phyloP scores from a whole-genome alignment of 2,113 vertebrate genomes.

The Calcarius ornatus region DNA sequence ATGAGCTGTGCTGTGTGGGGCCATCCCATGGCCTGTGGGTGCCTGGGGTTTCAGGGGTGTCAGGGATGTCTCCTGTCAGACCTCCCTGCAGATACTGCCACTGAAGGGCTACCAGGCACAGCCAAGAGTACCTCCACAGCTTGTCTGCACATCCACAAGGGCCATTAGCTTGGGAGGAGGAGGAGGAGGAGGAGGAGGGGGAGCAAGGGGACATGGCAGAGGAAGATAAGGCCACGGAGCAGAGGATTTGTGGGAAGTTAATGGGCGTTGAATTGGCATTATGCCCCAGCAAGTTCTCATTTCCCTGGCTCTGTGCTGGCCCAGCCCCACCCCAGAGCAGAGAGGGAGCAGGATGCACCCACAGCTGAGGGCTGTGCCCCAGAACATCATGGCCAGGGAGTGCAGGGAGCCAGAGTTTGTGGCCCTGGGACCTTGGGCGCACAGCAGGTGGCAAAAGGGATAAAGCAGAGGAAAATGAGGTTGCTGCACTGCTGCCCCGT shows the following conservation, averaged over 20 bases:
- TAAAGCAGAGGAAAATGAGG: neutral
- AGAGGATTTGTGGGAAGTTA: neutral
- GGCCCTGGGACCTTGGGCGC: neutral
- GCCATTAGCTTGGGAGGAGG: neutral
- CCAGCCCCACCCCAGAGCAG: neutral
- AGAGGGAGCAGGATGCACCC: neutral
- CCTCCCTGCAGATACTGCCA: rapidly evolving
- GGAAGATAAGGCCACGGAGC: neutral
- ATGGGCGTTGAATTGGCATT: neutral
- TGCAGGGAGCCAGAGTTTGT: neutral
- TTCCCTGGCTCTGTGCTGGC: neutral
- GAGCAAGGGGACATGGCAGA: neutral
- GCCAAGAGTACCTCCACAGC: neutral
- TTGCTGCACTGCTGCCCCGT: neutral
- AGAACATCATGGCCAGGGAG: neutral
- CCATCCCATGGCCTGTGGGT: rapidly evolving
- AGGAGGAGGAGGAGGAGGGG: neutral
- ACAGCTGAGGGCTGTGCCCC: neutral
- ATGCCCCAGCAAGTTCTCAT: neutral
- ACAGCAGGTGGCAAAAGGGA: neutral
- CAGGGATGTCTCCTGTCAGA: neutral
- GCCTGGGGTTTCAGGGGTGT: neutral
- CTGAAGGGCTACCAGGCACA: neutral
- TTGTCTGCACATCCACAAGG: neutral
- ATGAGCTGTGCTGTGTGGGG: neutral